These are phyloP conservation scores for Meriones unguiculatus DNA, from an alignment of 2,113 vertebrate species.

Conservation along the genomic window DNA sequence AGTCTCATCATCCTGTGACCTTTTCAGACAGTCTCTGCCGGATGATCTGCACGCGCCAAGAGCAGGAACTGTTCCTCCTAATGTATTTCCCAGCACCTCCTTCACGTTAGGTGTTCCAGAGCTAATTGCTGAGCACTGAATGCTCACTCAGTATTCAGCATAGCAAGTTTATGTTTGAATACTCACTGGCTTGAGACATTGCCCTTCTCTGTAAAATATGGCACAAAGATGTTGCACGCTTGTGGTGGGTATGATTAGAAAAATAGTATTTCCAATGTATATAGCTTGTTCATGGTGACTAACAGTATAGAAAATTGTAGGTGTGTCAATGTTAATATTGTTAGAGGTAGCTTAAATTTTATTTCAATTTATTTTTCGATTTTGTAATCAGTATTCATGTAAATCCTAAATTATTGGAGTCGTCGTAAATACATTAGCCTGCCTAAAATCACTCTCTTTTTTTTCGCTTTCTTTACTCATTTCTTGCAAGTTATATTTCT, in stretches of 20 bases:
- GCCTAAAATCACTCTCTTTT: constrained; percentile 48
- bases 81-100: background rate
- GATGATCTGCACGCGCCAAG: background rate
- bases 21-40: background rate
- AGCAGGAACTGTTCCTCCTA: background rate
- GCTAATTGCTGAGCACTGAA: background rate
- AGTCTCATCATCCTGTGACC: background rate
- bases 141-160: background rate
- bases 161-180: background rate
- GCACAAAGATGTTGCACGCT: background rate
- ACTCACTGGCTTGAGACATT: background rate
- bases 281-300: background rate
- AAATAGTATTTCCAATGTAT: background rate
- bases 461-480: no score
- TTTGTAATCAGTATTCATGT: background rate
- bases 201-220: background rate
- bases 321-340: background rate
- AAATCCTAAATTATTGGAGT: background rate
- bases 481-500: no score
- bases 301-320: background rate
- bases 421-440: background rate
- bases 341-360: background rate
- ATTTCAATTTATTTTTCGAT: constrained; percentile 5
- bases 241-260: background rate
- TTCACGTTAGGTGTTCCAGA: background rate